A percentile compares a stretch with the other conserved stretches of the same genome.
Evolutionary conservation across 2,113 vertebrate genomes (phyloP).

Genomic region (Eulemur rufifrons): DNA sequence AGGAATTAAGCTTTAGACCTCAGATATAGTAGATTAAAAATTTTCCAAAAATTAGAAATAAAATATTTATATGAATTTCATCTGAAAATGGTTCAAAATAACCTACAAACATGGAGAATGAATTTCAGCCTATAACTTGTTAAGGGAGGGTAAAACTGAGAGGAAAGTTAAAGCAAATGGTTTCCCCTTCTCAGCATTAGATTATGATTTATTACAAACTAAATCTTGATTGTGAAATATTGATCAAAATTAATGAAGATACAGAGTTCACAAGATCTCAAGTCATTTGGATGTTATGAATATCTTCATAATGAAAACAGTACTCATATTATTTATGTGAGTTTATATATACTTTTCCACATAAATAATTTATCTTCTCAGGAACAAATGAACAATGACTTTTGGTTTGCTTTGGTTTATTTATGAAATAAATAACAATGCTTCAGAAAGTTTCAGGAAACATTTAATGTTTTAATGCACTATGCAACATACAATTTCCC

Average conservation of each 20-base stretch:
- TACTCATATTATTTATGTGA: not conserved
- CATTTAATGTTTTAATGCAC: not conserved
- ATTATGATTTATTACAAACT: not conserved
- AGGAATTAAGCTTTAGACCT: not conserved
- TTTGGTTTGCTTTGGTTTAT: not conserved
- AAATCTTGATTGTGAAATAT: not conserved
- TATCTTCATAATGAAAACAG: not conserved
- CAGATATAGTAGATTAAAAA: not conserved
- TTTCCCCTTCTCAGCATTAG: not conserved
- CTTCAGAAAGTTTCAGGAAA: not conserved
- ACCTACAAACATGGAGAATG: not conserved
- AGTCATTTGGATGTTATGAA: not conserved
- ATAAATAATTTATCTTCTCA: not conserved
- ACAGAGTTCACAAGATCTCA: not conserved
- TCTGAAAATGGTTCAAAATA: not conserved
- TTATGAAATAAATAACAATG: not conserved
- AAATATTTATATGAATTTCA: not conserved
- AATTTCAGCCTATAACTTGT: not conserved
- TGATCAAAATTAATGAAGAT: constrained; percentile 4
- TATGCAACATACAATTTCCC: not conserved
- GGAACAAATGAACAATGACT: not conserved
- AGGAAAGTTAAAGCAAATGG: not conserved
- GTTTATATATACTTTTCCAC: not conserved
- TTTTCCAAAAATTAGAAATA: not conserved
- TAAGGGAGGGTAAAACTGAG: not conserved